phyloP scores from a whole-genome alignment of 2,797 vertebrate species.

The Oryzias sinensis region DNA sequence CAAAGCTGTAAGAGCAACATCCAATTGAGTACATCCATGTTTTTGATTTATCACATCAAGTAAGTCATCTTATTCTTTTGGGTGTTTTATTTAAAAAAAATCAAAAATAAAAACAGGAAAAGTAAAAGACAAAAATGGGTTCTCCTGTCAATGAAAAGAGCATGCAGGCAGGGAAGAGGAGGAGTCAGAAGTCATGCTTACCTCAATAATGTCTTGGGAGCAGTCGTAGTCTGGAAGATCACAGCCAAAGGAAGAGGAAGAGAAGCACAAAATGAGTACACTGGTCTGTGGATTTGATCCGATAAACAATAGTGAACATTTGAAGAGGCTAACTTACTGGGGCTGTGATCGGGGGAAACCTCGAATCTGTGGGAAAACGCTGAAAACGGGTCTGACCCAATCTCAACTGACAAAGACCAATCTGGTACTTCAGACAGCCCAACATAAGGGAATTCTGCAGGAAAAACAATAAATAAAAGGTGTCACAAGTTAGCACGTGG shows the following conservation, averaged over 20 bases:
- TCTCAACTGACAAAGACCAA: conserved; percentile 70
- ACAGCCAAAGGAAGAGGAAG: conserved; percentile 19
- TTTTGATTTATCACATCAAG: conserved; percentile 9
- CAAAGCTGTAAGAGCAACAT: conserved; percentile 63
- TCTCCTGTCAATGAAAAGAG: conserved; percentile 74
- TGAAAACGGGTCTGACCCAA: conserved; percentile 66
- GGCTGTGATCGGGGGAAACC: conserved; percentile 83
- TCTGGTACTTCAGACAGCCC: conserved; percentile 39
- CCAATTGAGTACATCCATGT: conserved; percentile 37
- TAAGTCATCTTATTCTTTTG: background rate
- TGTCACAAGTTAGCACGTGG: background rate
- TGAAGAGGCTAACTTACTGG: conserved; percentile 52
- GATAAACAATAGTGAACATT: no score
- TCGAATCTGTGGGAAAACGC: conserved; percentile 76
- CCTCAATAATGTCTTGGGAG: conserved; percentile 63
- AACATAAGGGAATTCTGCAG: conserved; percentile 23
- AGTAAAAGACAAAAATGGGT: conserved; percentile 55
- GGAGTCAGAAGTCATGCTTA: conserved; percentile 52
- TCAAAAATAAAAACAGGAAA: conserved; percentile 37
- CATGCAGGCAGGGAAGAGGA: conserved; percentile 38
- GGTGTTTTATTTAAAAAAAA: conserved; percentile 18
- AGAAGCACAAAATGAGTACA: conserved; percentile 9
- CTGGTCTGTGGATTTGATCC: no score
- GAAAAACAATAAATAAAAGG: conserved; percentile 2
- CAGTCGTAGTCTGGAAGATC: conserved; percentile 49